Conservation (phyloP, 2,113 vertebrate genomes). For the Entelurus aequoreus region DNA sequence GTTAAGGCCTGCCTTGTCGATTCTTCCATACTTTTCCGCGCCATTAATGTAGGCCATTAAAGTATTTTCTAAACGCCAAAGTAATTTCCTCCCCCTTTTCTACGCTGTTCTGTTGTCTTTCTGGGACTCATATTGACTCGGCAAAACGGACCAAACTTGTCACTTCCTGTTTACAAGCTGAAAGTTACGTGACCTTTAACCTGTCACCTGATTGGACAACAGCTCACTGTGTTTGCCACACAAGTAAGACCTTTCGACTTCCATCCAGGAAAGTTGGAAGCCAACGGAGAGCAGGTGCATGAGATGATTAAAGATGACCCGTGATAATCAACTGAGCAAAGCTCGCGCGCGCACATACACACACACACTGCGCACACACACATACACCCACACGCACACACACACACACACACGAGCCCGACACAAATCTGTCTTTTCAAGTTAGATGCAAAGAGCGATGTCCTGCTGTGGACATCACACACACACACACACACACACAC, state of each 20-base stretch:
- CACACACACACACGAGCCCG: constrained; percentile 8
- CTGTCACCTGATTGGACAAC: background rate
- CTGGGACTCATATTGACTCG: too few relatives aligned
- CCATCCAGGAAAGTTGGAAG: background rate
- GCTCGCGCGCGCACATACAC: background rate
- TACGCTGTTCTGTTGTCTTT: too few relatives aligned
- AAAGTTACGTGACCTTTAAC: background rate
- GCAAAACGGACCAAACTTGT: too few relatives aligned
- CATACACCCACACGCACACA: constrained; percentile 13
- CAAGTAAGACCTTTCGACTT: background rate
- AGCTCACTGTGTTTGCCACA: background rate
- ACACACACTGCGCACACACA: constrained; percentile 3
- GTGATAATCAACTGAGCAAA: background rate
- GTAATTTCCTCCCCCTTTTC: too few relatives aligned
- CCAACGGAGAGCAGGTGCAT: background rate
- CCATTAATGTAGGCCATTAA: too few relatives aligned
- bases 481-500: constrained; percentile 16
- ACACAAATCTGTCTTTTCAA: constrained; percentile 55
- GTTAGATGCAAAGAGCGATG: constrained; percentile 28
- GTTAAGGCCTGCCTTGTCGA: too few relatives aligned
- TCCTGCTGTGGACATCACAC: constrained; percentile 5
- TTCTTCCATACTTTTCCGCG: too few relatives aligned
- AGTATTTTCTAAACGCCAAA: too few relatives aligned
- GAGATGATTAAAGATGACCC: constrained; percentile 4
- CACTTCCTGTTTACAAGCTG: background rate